Conservation (phyloP, 2,888 invertebrate species). For the Drosophila aldrichi region DNA sequence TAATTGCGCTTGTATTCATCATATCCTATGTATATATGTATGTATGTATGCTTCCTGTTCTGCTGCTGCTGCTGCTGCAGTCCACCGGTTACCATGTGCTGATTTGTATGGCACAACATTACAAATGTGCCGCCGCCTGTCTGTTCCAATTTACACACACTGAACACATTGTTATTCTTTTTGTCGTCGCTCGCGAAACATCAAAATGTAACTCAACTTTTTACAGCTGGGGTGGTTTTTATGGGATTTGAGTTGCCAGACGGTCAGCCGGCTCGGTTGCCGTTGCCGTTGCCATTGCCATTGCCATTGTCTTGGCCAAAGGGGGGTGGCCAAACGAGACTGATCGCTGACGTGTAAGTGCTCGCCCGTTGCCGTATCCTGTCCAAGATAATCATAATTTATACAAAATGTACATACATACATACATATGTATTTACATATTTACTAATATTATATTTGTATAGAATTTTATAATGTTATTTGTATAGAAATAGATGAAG, state of each 20-base stretch:
- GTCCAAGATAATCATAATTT: constrained; percentile 35
- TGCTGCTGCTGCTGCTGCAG: constrained; percentile 29
- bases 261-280: constrained; percentile 7
- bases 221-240: constrained; percentile 52
- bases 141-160: constrained; percentile 69
- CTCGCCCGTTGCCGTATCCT: constrained; percentile 21
- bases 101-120: constrained; percentile 61
- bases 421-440: background rate
- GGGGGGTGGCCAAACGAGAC: constrained; percentile 55
- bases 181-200: constrained; percentile 32
- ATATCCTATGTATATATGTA: constrained; percentile 12
- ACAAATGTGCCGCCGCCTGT: constrained; percentile 51
- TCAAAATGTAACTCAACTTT: constrained; percentile 53
- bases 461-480: background rate
- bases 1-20: constrained; percentile 69
- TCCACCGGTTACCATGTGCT: constrained; percentile 70
- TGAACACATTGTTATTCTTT: constrained; percentile 50
- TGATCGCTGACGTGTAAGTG: constrained; percentile 74
- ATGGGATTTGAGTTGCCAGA: constrained; percentile 41
- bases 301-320: background rate
- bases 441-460: background rate
- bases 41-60: constrained; percentile 49
- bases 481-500: background rate
- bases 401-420: background rate
- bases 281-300: background rate